These are phyloP conservation scores for Reticulitermes lucifugus DNA, from an alignment of 2,888 invertebrate genomes.

Conservation along the genomic window DNA sequence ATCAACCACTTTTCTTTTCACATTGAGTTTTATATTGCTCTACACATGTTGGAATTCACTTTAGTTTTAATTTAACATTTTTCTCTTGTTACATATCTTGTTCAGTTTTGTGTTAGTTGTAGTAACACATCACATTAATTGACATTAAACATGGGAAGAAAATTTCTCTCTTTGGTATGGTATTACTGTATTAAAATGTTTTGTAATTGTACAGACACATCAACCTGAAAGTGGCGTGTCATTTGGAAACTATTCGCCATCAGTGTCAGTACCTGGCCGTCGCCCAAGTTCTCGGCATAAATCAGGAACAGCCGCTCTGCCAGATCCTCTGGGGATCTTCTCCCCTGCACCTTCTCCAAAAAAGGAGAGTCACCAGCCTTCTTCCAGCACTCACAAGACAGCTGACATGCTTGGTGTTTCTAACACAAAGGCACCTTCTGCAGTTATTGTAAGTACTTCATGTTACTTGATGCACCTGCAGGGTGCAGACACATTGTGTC, in stretches of 20 bases:
- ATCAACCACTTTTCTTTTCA: too few relatives aligned
- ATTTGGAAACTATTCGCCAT: constrained; percentile 49
- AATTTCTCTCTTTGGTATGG: too few relatives aligned
- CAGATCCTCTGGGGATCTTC: constrained; percentile 47
- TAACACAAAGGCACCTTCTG: neutral
- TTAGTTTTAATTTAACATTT: too few relatives aligned
- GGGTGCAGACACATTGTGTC: too few relatives aligned
- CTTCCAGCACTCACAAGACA: neutral
- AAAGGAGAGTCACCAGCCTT: neutral
- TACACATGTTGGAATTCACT: too few relatives aligned
- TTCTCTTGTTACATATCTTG: too few relatives aligned
- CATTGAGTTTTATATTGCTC: too few relatives aligned
- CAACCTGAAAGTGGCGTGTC: constrained; percentile 12
- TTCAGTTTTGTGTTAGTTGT: too few relatives aligned
- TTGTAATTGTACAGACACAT: neutral
- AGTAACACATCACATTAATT: too few relatives aligned
- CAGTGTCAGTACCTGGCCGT: constrained; percentile 36
- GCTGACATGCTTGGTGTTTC: constrained; percentile 21
- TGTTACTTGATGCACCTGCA: too few relatives aligned
- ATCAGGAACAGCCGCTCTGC: neutral
- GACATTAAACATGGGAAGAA: too few relatives aligned
- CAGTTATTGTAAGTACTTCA: neutral
- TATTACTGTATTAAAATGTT: too few relatives aligned
- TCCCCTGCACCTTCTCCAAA: constrained; percentile 33
- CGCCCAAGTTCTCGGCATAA: constrained; percentile 7